Evolutionary conservation across 2,888 invertebrate species (phyloP).

Genomic region (Notodonta ziczac): DNA sequence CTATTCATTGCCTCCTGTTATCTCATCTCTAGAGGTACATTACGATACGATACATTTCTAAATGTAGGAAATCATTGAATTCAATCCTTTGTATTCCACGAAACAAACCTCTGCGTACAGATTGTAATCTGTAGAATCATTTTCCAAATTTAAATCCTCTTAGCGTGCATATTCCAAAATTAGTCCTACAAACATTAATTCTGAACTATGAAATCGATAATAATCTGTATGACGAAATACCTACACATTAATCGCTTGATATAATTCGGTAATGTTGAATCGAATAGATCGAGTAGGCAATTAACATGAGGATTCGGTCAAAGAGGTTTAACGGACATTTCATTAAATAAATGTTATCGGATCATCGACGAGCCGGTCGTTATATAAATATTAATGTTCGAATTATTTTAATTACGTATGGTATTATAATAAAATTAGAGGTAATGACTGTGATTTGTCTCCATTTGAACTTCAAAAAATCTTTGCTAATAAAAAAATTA

Average conservation of each 20-base stretch:
- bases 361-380: conserved; percentile 16
- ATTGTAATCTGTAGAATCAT: background rate
- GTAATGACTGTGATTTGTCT: background rate
- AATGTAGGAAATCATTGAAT: too few species aligned
- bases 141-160: background rate
- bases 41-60: too few species aligned
- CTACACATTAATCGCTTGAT: conserved; percentile 14
- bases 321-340: conserved; percentile 34
- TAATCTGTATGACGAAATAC: conserved; percentile 10
- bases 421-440: conserved; percentile 3
- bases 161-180: background rate
- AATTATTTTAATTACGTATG: conserved; percentile 15
- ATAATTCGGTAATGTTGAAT: conserved; percentile 1
- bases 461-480: background rate
- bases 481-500: background rate
- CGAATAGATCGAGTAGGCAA: conserved; percentile 17
- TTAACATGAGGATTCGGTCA: conserved; percentile 25
- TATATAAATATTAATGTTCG: conserved; percentile 20
- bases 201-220: conserved; percentile 1
- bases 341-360: conserved; percentile 30
- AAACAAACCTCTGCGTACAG: background rate
- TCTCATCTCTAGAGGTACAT: too few species aligned
- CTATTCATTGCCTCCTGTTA: too few species aligned
- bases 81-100: background rate
- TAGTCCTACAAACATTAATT: background rate